These are phyloP conservation scores for Moxostoma hubbsi DNA, from an alignment of 2,797 vertebrate genomes.

Conservation along the genomic window DNA sequence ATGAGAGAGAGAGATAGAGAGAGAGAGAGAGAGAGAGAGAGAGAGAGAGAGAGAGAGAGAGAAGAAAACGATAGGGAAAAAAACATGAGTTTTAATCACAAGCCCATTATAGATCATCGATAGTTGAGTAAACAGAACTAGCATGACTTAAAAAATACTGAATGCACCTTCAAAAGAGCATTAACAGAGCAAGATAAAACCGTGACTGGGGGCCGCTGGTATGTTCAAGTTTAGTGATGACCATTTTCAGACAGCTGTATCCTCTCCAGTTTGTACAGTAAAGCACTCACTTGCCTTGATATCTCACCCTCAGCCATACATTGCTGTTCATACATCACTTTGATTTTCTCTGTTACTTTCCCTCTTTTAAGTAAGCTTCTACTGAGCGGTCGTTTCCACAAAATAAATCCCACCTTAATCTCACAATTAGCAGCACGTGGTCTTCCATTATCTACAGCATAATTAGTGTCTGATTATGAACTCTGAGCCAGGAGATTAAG, in stretches of 20 bases:
- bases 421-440: conserved; percentile 65
- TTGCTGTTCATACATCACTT: conserved; percentile 20
- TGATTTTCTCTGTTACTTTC: not conserved
- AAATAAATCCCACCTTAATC: conserved; percentile 64
- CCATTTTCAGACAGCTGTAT: conserved; percentile 12
- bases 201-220: not conserved
- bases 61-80: too few relatives aligned
- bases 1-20: conserved; percentile 41
- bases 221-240: not conserved
- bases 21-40: conserved; percentile 23
- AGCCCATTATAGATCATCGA: conserved; percentile 6
- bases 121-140: not conserved
- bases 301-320: conserved; percentile 3
- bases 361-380: conserved; percentile 28
- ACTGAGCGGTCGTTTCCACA: conserved; percentile 35
- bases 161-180: not conserved
- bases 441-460: conserved; percentile 67
- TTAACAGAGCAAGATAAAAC: conserved; percentile 12
- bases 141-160: not conserved
- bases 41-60: conserved; percentile 7
- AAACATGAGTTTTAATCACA: not conserved
- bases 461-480: conserved; percentile 72
- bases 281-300: conserved; percentile 8
- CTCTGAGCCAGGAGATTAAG: conserved; percentile 71
- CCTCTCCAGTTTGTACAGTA: not conserved